Evolutionary conservation across 2,888 invertebrate genomes (phyloP).

Genomic region (Sarcophaga rosellei): DNA sequence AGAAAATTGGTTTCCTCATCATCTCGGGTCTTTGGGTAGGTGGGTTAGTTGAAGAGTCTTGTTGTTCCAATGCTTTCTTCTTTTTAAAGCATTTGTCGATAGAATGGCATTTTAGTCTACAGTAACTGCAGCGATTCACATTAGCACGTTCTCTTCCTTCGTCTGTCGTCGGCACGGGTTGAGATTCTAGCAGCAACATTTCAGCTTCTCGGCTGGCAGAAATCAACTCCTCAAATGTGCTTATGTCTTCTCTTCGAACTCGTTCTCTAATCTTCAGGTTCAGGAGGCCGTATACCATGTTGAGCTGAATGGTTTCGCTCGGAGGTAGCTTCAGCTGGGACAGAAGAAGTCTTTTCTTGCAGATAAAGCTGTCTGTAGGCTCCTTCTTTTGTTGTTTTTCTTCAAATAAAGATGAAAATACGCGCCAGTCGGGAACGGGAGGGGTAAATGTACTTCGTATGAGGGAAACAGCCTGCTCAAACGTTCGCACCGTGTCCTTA

Average conservation of each 20-base stretch:
- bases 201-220: slow-evolving; percentile 49
- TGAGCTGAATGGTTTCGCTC: slow-evolving; percentile 38
- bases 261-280: slow-evolving; percentile 42
- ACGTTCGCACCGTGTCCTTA: too few species aligned
- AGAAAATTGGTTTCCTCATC: slow-evolving; percentile 21
- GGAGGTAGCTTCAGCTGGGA: slow-evolving; percentile 37
- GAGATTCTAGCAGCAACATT: slow-evolving; percentile 41
- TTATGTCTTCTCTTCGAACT: slow-evolving; percentile 28
- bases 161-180: background rate
- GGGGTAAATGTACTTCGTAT: too few species aligned
- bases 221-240: slow-evolving; percentile 42
- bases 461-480: too few species aligned
- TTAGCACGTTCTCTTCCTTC: slow-evolving; percentile 2
- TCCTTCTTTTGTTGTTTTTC: slow-evolving; percentile 42
- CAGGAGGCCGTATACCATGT: too few species aligned
- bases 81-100: slow-evolving; percentile 36
- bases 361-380: slow-evolving; percentile 41
- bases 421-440: slow-evolving; percentile 44
- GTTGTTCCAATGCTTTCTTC: slow-evolving; percentile 21
- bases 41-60: background rate
- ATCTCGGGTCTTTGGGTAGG: background rate
- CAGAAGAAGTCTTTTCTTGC: slow-evolving; percentile 47
- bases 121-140: slow-evolving; percentile 25
- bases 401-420: slow-evolving; percentile 44
- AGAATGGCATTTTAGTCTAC: slow-evolving; percentile 21